Conservation (phyloP, 2,888 invertebrate genomes). For the Drosophila borealis region DNA sequence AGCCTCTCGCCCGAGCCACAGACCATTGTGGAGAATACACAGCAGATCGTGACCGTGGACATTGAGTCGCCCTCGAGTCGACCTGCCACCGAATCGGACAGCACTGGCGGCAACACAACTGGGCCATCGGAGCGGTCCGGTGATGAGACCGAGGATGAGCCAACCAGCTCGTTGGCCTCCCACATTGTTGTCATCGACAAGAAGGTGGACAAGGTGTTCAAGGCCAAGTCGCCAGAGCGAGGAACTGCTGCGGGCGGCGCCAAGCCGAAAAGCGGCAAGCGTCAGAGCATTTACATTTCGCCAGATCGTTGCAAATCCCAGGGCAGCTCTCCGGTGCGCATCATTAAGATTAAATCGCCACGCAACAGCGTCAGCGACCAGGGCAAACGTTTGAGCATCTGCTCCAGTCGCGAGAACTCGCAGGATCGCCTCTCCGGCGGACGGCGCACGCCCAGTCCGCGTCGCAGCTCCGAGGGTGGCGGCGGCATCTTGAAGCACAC, state of each 20-base stretch:
- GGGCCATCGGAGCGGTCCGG: constrained; percentile 84
- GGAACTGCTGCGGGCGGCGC: constrained; percentile 33
- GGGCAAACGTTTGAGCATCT: constrained; percentile 82
- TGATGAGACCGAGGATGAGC: constrained; percentile 82
- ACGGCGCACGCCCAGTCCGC: constrained; percentile 83
- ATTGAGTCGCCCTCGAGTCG: constrained; percentile 82
- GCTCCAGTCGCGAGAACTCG: constrained; percentile 83
- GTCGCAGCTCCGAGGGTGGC: constrained; percentile 83
- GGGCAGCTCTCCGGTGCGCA: constrained; percentile 84
- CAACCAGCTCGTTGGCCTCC: constrained; percentile 51
- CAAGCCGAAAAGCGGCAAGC: constrained; percentile 77
- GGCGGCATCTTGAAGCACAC: constrained; percentile 84
- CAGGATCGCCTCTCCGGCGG: constrained; percentile 82
- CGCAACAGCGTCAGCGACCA: constrained; percentile 86
- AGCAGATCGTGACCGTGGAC: constrained; percentile 81
- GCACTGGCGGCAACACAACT: constrained; percentile 81
- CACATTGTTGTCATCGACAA: constrained; percentile 83
- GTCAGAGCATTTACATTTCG: constrained; percentile 87
- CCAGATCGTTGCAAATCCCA: constrained; percentile 84
- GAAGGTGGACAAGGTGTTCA: constrained; percentile 85
- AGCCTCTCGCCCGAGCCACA: constrained; percentile 84
- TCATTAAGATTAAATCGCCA: constrained; percentile 86
- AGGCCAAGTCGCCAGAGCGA: constrained; percentile 81
- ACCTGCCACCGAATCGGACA: constrained; percentile 80
- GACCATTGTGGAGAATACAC: constrained; percentile 84